Conservation (phyloP, 2,113 vertebrate genomes). For the pig (Sus scrofa) region T2T-Sscrofa CM000817.6:105154001-105154500, state of each 20-base stretch:
- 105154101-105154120: too few relatives aligned
- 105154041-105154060: too few relatives aligned
- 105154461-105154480: neutral
- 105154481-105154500: neutral
- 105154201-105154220: neutral
- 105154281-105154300: neutral
- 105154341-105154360: neutral
- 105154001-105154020: too few relatives aligned
- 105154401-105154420: neutral
- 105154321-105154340: neutral
- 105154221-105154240: neutral
- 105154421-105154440: neutral
- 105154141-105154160: too few relatives aligned
- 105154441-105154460: neutral
- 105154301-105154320: neutral
- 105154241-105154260: constrained; percentile 32
- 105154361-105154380: neutral
- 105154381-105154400: neutral
- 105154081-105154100: too few relatives aligned
- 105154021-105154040: too few relatives aligned
- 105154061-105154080: too few relatives aligned
- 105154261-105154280: neutral
- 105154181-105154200: neutral
- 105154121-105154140: too few relatives aligned
- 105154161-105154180: neutral